Evolutionary conservation across 92 coral and sea anemone species (phyloP).

Genomic region (Muricea muricata): DNA sequence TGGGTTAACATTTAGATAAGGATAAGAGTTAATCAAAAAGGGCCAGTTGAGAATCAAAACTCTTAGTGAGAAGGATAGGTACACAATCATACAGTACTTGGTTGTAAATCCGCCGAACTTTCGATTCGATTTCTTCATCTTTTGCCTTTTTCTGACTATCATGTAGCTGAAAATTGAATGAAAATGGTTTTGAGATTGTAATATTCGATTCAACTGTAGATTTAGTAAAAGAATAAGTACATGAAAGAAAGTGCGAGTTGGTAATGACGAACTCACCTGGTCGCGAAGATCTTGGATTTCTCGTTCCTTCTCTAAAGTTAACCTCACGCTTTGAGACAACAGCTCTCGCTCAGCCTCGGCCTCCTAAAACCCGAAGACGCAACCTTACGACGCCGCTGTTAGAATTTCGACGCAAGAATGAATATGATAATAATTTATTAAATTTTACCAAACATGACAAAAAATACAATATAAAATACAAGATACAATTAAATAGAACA

Average conservation of each 20-base stretch:
- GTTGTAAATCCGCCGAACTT: slow-evolving; percentile 28
- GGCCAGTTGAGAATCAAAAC: too few species aligned
- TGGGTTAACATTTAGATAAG: too few species aligned
- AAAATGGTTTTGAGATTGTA: too few species aligned
- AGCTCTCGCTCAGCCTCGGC: slow-evolving; percentile 91
- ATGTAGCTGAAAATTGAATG: slow-evolving; percentile 9
- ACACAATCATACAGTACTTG: slow-evolving; percentile 9
- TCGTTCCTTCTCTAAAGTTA: slow-evolving; percentile 85
- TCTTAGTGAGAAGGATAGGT: too few species aligned
- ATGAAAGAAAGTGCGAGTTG: not conserved
- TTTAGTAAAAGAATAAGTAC: too few species aligned
- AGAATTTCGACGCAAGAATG: too few species aligned
- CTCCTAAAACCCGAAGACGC: slow-evolving; percentile 61
- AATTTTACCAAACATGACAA: too few species aligned
- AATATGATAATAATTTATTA: too few species aligned
- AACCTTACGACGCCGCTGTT: too few species aligned
- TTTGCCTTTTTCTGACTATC: not conserved
- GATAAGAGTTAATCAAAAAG: too few species aligned
- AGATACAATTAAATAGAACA: too few species aligned
- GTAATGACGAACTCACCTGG: slow-evolving; percentile 64
- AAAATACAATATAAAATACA: too few species aligned
- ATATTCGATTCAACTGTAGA: not conserved
- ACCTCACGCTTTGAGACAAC: slow-evolving; percentile 85
- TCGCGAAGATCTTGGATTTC: slow-evolving; percentile 84
- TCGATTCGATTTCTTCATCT: slow-evolving; percentile 29